Percentiles rank a stretch among this genome's conserved stretches.
These are phyloP conservation scores for Drosophila ironensis DNA, from an alignment of 1,140 invertebrate genomes.

Conservation along the genomic window DNA sequence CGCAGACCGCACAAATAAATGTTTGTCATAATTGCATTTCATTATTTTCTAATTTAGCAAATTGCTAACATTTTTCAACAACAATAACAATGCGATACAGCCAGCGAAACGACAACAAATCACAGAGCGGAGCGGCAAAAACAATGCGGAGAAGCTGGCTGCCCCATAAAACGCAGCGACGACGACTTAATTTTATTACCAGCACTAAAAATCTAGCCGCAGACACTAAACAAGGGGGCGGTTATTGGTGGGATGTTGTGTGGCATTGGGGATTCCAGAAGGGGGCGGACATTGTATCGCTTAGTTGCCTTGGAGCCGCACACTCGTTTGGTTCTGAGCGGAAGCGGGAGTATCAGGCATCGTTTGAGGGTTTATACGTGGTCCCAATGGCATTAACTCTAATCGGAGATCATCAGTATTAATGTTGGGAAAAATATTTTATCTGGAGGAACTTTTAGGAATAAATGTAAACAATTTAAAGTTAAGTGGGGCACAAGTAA, in stretches of 20 bases:
- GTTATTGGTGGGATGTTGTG: not conserved
- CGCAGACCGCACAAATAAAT: conserved; percentile 76
- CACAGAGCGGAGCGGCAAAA: conserved; percentile 36
- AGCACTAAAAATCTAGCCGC: conserved; percentile 76
- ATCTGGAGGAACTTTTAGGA: not conserved
- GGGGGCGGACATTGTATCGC: conserved; percentile 33
- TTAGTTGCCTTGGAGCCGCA: conserved; percentile 32
- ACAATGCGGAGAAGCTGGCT: conserved; percentile 11
- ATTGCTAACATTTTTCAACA: conserved; percentile 68
- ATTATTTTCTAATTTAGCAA: conserved; percentile 81
- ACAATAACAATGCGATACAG: conserved; percentile 4
- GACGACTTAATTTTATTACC: conserved; percentile 78
- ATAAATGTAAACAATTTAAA: too few species aligned
- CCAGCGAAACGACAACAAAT: conserved; percentile 45
- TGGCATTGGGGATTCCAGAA: not conserved
- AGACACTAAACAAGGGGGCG: conserved; percentile 51
- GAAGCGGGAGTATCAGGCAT: not conserved
- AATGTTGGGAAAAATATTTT: not conserved
- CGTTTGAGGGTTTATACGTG: conserved; percentile 23
- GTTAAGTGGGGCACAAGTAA: too few species aligned
- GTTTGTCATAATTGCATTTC: conserved; percentile 80
- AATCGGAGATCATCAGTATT: conserved; percentile 26
- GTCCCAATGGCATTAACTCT: conserved; percentile 8
- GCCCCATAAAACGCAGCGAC: conserved; percentile 73
- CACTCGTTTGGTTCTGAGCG: not conserved